A percentile compares a stretch with the other conserved stretches of the same genome.
phyloP scores from a whole-genome alignment of 2,888 invertebrate species.

The Pyrrhia umbra region DNA sequence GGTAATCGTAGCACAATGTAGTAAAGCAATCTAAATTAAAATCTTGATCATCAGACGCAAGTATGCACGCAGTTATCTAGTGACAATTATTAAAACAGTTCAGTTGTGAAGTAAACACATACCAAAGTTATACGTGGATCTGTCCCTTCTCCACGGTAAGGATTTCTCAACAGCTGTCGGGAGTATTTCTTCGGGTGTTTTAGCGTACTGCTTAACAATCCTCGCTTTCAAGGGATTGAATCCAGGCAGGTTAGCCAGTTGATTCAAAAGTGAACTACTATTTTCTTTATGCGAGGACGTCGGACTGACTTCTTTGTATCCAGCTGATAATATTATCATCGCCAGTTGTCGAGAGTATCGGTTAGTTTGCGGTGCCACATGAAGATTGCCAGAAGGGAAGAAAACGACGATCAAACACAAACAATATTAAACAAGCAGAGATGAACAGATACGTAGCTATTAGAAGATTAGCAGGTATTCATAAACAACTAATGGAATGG shows the following conservation, averaged over 20 bases:
- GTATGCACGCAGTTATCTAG: constrained; percentile 65
- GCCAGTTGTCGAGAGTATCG: constrained; percentile 83
- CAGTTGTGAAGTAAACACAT: constrained; percentile 85
- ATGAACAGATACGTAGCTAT: constrained; percentile 69
- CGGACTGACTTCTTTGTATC: constrained; percentile 89
- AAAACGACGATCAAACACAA: constrained; percentile 88
- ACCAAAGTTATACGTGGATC: constrained; percentile 93
- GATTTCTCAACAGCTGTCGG: constrained; percentile 95
- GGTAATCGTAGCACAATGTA: constrained; percentile 49
- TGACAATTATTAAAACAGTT: constrained; percentile 69
- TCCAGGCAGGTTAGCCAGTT: constrained; percentile 92
- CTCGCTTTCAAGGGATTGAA: constrained; percentile 93
- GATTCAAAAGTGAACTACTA: constrained; percentile 93
- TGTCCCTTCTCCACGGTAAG: constrained; percentile 96
- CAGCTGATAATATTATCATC: constrained; percentile 82
- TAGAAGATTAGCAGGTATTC: constrained; percentile 44
- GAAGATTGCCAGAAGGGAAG: constrained; percentile 89
- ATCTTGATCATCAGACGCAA: constrained; percentile 76
- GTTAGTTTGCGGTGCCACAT: constrained; percentile 86
- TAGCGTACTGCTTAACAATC: constrained; percentile 92
- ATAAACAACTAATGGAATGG: constrained; percentile 43
- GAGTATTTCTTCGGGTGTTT: constrained; percentile 91
- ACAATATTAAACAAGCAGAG: constrained; percentile 82
- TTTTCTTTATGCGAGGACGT: constrained; percentile 91
- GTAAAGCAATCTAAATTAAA: constrained; percentile 61